These are phyloP conservation scores for Cosmia pyralina DNA, from an alignment of 2,888 invertebrate genomes.

Conservation along the genomic window DNA sequence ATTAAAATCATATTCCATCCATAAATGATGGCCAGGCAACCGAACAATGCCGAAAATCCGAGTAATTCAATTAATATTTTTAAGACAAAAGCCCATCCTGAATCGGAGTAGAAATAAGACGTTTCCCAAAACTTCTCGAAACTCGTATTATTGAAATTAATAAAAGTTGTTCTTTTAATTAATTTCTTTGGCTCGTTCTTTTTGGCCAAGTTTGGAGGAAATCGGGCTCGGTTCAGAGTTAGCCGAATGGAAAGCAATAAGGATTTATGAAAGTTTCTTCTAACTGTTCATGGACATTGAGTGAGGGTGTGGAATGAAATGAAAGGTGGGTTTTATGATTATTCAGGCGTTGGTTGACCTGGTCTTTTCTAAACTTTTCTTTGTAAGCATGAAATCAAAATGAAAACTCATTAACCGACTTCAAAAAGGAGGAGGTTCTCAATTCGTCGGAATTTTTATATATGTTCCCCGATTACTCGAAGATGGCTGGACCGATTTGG, in stretches of 20 bases:
- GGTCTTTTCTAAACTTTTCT: no score
- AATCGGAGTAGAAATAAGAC: conserved; percentile 44
- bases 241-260: conserved; percentile 61
- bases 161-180: conserved; percentile 68
- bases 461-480: no score
- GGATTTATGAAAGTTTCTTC: conserved; percentile 57
- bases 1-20: conserved; percentile 11
- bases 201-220: conserved; percentile 45
- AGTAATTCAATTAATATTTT: conserved; percentile 49
- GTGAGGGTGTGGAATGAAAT: background rate
- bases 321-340: conserved; percentile 5
- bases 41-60: conserved; percentile 7
- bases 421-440: no score
- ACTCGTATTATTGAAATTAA: conserved; percentile 64
- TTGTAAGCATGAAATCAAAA: no score
- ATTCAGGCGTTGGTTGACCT: no score
- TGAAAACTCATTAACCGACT: no score
- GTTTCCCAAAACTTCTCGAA: conserved; percentile 45
- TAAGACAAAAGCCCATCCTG: conserved; percentile 48
- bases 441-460: no score
- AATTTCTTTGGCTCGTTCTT: conserved; percentile 59
- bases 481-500: no score
- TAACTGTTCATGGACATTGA: conserved; percentile 54
- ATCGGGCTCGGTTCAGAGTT: conserved; percentile 47
- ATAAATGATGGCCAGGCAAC: background rate